Base-by-base conservation (phyloP, 2,888 invertebrate genomes). In the Eremobia ochroleuca region DNA sequence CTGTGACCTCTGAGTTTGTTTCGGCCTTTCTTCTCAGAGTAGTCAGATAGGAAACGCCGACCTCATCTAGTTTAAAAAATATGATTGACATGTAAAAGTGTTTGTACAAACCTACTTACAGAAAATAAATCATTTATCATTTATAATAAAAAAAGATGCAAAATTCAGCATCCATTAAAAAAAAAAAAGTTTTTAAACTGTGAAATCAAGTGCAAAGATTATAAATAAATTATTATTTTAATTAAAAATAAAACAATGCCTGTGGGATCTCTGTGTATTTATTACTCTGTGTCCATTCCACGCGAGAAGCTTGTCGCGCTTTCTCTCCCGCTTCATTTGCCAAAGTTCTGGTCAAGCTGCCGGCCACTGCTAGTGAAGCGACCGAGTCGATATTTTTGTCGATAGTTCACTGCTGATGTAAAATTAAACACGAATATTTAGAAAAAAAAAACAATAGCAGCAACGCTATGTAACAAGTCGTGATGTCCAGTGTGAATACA, bases 301-400 rank as follows among this genome's bases (percentile, higher is more conserved):
- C 90, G 91, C 89, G 92, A 74, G 89, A 91, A 91, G 92, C 90
- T 91, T 86, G 91, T 88, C 90, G 92, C 92, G 91, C 90, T 90
- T 92, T 93, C 94, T 91, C 93, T 92, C 91, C 82, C 93, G 93
- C 93, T 94, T 95, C 94, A 95, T 96, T 95, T 94, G 94, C 91
- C 90, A 94, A 94, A 94, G 93, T 94, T 93, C 91, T 94, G 95
- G 95, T 95, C 95, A 95, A 95, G 93, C 93, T 91, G 89, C 87
- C 78, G 77, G 73, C 79, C 85, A 87, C 86, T 43, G 84, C 55
- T 89, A 87, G 92, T 55, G 88, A 64, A 78, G 88, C 8, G 37
- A 66, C 64, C 37, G 49, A 79, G 79, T 83, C 84, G 85, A 88
- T 80, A 73, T 13, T 34, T 25, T 68, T 46, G 9, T 59, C 72